Evolutionary conservation across 2,888 invertebrate genomes (phyloP).

Genomic region (Eledona agricola): DNA sequence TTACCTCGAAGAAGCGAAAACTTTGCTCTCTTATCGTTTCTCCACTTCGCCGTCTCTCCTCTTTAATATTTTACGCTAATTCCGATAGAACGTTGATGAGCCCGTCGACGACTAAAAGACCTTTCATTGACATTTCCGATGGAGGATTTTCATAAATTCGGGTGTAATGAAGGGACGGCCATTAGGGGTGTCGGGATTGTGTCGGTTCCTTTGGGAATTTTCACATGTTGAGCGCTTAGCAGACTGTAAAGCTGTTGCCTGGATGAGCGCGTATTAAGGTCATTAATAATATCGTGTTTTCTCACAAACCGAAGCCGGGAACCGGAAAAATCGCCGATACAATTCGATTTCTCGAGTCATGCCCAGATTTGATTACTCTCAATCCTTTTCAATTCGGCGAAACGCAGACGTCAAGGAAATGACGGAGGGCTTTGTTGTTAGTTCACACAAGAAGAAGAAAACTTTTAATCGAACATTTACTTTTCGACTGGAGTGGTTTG

Average conservation of each 20-base stretch:
- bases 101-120: no score
- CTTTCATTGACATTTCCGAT: constrained; percentile 43
- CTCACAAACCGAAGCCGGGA: constrained; percentile 33
- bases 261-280: constrained; percentile 54
- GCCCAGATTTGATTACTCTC: constrained; percentile 21
- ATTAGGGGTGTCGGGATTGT: constrained; percentile 46
- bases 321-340: constrained; percentile 9
- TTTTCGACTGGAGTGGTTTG: constrained; percentile 47
- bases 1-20: constrained; percentile 12
- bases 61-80: no score
- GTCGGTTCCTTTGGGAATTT: constrained; percentile 55
- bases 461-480: constrained; percentile 53
- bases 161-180: constrained; percentile 41
- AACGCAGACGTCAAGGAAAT: constrained; percentile 34
- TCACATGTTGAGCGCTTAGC: constrained; percentile 58
- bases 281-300: constrained; percentile 52
- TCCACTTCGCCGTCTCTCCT: constrained; percentile 10
- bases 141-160: constrained; percentile 44
- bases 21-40: constrained; percentile 9
- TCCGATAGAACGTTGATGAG: no score
- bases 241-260: constrained; percentile 56
- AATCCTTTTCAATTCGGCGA: constrained; percentile 23
- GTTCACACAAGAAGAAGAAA: constrained; percentile 45
- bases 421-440: constrained; percentile 37
- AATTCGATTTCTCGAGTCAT: constrained; percentile 12